Evolutionary conservation across 64 coral and sea anemone genomes (phyloP).

Genomic region (Hydrozoanthus tunicans): DNA sequence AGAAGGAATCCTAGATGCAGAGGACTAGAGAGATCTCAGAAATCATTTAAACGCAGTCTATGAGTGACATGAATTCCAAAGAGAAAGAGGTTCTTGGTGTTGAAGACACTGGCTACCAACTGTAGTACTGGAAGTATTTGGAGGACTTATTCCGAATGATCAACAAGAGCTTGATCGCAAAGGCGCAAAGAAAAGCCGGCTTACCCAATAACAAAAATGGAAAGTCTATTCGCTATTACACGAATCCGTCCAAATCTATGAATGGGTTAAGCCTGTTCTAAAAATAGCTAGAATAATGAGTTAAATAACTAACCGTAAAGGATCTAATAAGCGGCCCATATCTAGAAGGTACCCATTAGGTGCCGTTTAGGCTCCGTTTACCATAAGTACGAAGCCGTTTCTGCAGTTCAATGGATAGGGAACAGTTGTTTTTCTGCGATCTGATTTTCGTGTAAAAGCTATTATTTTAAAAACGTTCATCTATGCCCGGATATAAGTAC

Average conservation of each 20-base stretch:
- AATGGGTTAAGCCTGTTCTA: not conserved
- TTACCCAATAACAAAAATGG: conserved; percentile 11
- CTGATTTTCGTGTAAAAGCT: too few relatives aligned
- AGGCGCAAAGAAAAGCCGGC: conserved; percentile 20
- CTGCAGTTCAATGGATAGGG: too few relatives aligned
- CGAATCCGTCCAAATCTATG: conserved; percentile 48
- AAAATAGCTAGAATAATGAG: too few relatives aligned
- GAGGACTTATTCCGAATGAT: conserved; percentile 30
- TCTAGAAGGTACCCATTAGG: too few relatives aligned
- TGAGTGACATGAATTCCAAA: not conserved
- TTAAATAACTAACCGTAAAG: too few relatives aligned
- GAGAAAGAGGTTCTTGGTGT: conserved; percentile 9
- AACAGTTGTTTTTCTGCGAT: too few relatives aligned
- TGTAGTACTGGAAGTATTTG: conserved; percentile 29
- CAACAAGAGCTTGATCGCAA: conserved; percentile 51
- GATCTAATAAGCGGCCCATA: too few relatives aligned
- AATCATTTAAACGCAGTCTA: not conserved
- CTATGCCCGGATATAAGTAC: too few relatives aligned
- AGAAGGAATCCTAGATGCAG: conserved; percentile 26
- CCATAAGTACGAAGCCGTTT: too few relatives aligned
- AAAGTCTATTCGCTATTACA: conserved; percentile 33
- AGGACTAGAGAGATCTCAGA: conserved; percentile 32
- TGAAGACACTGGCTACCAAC: not conserved
- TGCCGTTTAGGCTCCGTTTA: too few relatives aligned
- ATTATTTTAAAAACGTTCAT: too few relatives aligned